Evolutionary conservation across 1,140 invertebrate genomes (phyloP), one percentile per base, ranked within the genome.

Genomic region (Microvelia longipes): DNA sequence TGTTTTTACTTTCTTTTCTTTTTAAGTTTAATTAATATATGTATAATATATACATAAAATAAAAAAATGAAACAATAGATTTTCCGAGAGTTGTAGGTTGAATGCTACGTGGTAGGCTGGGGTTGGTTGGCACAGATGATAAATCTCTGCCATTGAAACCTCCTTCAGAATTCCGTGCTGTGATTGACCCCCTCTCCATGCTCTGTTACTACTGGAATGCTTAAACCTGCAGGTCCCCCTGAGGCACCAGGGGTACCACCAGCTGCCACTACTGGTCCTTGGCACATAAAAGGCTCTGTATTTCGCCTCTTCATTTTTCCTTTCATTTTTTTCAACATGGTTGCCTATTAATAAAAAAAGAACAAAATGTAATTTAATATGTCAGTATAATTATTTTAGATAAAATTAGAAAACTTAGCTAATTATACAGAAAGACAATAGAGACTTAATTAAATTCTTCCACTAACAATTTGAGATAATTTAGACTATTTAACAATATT

Each of bases 301-400:
- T 96, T 94, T 77, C 93, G 87, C 71, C 93, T 85, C 83, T 93
- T 94, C 85, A 96, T 94, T 86, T 95, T 96, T 78, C 88, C 89
- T 83, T 94, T 96, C 85, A 88, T 88, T 84, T 91, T 90, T 86
- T 91, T 91, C 83, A 91, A 83, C 89, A 91, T 91, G 78, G 89
- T 91, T 75, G 89, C 89, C 90, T 91, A 85, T 50, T 50, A 50
- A 11, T 19, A 50, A 50, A 50, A 19, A 50, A n/a, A n/a, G n/a
- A n/a, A n/a, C n/a, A n/a, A n/a, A n/a, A n/a, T n/a, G n/a, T n/a
- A n/a, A n/a, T n/a, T n/a, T n/a, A n/a, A n/a, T n/a, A n/a, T n/a
- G n/a, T n/a, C n/a, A n/a, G n/a, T n/a, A n/a, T n/a, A n/a, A n/a
- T n/a, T n/a, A n/a, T n/a, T n/a, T n/a, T n/a, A n/a, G n/a, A n/a